Evolutionary conservation across 2,888 invertebrate genomes (phyloP), one percentile per base, ranked within the genome.

Genomic region (Allophyes oxyacanthae): DNA sequence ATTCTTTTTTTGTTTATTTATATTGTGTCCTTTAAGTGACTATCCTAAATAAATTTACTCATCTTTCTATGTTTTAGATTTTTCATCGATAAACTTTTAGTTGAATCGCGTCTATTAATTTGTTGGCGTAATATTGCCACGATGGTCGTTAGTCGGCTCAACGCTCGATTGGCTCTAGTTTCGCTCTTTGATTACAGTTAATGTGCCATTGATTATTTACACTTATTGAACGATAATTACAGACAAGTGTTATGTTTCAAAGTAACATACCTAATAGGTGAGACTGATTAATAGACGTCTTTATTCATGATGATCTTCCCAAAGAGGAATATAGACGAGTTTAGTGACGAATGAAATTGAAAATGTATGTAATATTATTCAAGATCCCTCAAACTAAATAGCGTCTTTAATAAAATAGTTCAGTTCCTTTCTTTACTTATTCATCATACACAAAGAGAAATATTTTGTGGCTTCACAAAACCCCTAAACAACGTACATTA

Each of bases 201-300:
- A 41, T 37, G 20, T 25, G 20, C 28, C 28, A 25, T 4, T 26
- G 4, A 32, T 15, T 43, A 43, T 33, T 43, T 43, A 34, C 32
- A 44, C 13, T 25, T 2, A 51, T 60, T 34, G 8, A 60, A 38
- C 63, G 44, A 44, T 69, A 41, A 62, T 69, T 54, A 63, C 30
- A 37, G 10, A 37, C n/a, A 6, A 14, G 6, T 32, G 43, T 9
- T 32, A 32, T 14, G 13, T 9, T 3, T 25, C 25, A 25, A 25
- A 25, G 25, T 25, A 5, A 6, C 25, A 25, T 25, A 6, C 14
- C 6, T 44, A 10, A 33, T 8, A 25, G 25, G 3, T 32, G 6
- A n/a, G 20, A 33, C 14, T 33, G 20, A n/a, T n/a, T 14, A 6
- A 33, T 13, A 41, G 2, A 11, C 4, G n/a, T 4, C 4, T 20